phyloP scores from a whole-genome alignment of 30 jellyfish, hydroid and myxozoan genomes.

The Chironex yamaguchii region DNA sequence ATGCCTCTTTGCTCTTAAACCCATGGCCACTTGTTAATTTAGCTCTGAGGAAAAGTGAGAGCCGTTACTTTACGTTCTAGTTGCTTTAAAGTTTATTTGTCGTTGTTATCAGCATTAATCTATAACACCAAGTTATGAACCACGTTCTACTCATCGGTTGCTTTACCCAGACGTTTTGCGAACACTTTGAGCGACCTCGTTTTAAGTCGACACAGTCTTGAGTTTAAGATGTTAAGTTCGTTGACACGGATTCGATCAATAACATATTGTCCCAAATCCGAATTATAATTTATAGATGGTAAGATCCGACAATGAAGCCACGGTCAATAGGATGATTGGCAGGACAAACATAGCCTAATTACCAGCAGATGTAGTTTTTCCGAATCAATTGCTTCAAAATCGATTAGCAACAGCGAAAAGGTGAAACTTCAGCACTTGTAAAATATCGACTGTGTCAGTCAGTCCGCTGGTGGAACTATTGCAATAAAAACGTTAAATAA shows the following conservation, averaged over 20 bases:
- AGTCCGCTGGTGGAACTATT: not conserved
- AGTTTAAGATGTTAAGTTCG: not conserved
- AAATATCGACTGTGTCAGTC: not conserved
- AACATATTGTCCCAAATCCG: conserved; percentile 88
- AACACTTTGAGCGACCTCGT: not conserved
- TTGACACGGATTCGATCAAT: conserved; percentile 78
- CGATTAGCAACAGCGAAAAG: not conserved
- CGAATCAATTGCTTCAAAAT: not conserved
- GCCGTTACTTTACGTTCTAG: too few species aligned
- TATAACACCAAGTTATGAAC: not conserved
- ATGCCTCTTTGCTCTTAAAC: too few species aligned
- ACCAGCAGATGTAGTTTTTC: conserved; percentile 70
- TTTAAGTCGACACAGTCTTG: not conserved
- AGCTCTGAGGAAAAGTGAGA: too few species aligned
- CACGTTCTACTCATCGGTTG: not conserved
- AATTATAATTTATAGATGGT: conserved; percentile 76
- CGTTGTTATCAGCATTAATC: not conserved
- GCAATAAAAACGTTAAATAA: not conserved
- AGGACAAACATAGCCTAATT: conserved; percentile 73
- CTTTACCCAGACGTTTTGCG: not conserved
- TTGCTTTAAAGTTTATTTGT: too few species aligned
- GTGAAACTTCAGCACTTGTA: not conserved
- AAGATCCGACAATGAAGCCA: conserved; percentile 82
- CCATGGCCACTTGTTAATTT: too few species aligned
- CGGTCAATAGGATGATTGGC: conserved; percentile 78